Base-by-base conservation (phyloP, 2,888 invertebrate species). In the Lasius fuliginosus region DNA sequence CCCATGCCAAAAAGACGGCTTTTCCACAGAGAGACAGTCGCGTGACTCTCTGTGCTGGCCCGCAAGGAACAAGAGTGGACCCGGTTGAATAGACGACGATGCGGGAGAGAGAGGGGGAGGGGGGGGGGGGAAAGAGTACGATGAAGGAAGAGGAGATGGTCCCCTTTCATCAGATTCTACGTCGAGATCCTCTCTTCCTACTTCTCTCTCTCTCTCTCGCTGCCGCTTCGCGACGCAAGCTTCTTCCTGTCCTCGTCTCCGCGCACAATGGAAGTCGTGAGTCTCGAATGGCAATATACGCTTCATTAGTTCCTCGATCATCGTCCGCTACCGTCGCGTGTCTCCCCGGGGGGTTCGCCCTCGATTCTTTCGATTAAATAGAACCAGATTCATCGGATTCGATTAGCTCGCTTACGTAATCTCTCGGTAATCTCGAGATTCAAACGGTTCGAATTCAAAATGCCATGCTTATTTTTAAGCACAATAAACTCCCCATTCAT, bases 361-460 rank as follows among this genome's bases (percentile, higher is more conserved):
- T 23, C 40, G 87, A 86, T 86, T 81, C 81, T 84, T 85, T 76
- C 88, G 88, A 90, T 89, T 89, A 90, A 91, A 88, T 84, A 84
- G 83, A 68, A 77, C 64, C 84, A 53, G 82, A 83, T 73, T 83
- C 89, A 87, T 89, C 85, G 89, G 86, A 82, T 91, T 53, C 8
- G 91, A 92, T 92, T 92, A 90, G 85, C 85, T 77, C 77, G 86
- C 77, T 60, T 60, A 84, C 77, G 89, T 90, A 91, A 90, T 92
- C 89, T 92, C 89, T 86, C 85, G 77, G 85, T 86, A 89, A 90
- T 77, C 1, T 46, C 85, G 85, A 56, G 84, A 88, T 82, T 84
- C 84, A 84, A 53, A 53, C 76, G 65, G 75, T 73, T 68, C 73
- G 18, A 3, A 74, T 76, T 6, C 12, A 40, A 76, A 68, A 27